Evolutionary conservation across 2,797 vertebrate species (phyloP).

Genomic region (Pipistrellus nathusii): DNA sequence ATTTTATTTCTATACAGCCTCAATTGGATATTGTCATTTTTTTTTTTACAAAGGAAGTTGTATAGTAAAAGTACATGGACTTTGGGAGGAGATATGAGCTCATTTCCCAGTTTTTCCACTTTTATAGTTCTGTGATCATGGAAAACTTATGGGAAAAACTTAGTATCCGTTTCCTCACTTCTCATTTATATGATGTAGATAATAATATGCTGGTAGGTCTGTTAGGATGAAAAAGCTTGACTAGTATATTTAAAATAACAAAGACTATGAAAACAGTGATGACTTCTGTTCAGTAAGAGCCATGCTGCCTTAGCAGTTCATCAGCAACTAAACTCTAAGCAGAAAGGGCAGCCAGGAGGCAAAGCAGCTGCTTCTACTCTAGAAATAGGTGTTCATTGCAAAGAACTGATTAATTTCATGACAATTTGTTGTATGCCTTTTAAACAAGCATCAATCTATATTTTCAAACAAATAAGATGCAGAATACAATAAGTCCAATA

Average conservation of each 20-base stretch:
- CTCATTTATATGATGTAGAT: not conserved
- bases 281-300: not conserved
- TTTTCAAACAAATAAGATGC: conserved; percentile 18
- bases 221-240: not conserved
- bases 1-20: not conserved
- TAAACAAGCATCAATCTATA: not conserved
- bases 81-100: not conserved
- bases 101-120: not conserved
- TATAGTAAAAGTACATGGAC: not conserved
- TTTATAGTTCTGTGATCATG: not conserved
- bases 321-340: not conserved
- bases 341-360: not conserved
- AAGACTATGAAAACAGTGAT: not conserved
- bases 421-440: not conserved
- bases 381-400: not conserved
- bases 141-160: not conserved
- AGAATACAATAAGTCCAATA: not conserved
- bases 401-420: not conserved
- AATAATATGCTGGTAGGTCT: not conserved
- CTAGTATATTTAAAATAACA: not conserved
- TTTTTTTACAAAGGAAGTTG: not conserved
- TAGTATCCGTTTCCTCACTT: not conserved
- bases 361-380: not conserved
- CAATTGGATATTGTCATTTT: not conserved
- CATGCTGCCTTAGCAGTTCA: not conserved